Evolutionary conservation across 2,797 vertebrate species (phyloP).

Genomic region (Dendrocincla fuliginosa): DNA sequence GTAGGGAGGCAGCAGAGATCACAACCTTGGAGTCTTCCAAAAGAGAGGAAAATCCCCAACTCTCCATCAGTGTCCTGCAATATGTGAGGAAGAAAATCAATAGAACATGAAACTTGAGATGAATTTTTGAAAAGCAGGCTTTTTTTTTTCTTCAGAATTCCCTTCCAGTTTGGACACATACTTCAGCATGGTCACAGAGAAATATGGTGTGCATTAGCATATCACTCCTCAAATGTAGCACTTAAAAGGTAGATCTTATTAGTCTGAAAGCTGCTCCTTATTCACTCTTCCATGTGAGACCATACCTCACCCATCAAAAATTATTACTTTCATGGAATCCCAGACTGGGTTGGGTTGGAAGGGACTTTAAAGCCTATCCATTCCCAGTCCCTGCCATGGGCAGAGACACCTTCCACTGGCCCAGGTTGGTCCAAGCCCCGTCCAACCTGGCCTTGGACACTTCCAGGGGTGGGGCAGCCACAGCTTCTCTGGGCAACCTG

Average conservation of each 20-base stretch:
- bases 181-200: neutral
- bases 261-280: too few relatives aligned
- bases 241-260: neutral
- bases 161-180: neutral
- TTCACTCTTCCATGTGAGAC: fast-evolving
- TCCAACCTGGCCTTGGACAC: neutral
- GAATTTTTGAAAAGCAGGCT: neutral
- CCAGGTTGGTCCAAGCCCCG: neutral
- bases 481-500: neutral
- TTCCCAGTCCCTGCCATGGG: neutral
- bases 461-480: neutral
- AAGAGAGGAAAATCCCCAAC: neutral
- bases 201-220: fast-evolving
- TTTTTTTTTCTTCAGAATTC: neutral
- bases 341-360: neutral
- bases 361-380: neutral
- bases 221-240: fast-evolving
- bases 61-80: neutral
- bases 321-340: neutral
- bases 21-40: neutral
- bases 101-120: neutral
- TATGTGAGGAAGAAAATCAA: neutral
- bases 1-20: neutral
- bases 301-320: too few relatives aligned
- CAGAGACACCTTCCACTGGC: neutral